A percentile compares a stretch with the other conserved stretches of the same genome.
phyloP scores from a whole-genome alignment of 2,797 vertebrate genomes.

The Pitangus sulphuratus region DNA sequence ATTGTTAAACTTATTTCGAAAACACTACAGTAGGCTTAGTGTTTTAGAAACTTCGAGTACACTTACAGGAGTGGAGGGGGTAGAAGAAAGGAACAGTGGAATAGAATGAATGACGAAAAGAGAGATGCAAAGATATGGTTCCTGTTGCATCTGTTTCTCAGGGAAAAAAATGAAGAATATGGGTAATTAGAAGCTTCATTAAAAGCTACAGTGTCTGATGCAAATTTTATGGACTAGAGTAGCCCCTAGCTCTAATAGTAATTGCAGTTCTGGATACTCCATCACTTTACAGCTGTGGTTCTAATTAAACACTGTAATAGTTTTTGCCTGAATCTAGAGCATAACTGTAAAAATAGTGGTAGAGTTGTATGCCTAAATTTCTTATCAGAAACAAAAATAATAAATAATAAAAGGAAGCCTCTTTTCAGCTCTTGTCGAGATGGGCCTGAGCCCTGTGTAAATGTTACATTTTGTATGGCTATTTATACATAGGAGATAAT shows the following conservation, averaged over 20 bases:
- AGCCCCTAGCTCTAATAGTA: not conserved
- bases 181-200: not conserved
- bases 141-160: not conserved
- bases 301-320: not conserved
- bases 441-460: not conserved
- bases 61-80: not conserved
- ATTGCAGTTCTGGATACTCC: not conserved
- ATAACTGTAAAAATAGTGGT: not conserved
- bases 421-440: not conserved
- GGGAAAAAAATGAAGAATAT: not conserved
- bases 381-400: not conserved
- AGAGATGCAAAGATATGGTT: not conserved
- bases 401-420: fast-evolving
- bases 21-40: not conserved
- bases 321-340: not conserved
- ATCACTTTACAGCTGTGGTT: not conserved
- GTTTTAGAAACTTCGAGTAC: not conserved
- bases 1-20: not conserved
- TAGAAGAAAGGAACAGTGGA: not conserved
- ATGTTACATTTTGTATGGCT: not conserved
- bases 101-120: not conserved
- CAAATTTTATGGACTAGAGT: not conserved
- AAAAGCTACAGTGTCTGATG: not conserved
- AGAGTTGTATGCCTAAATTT: not conserved
- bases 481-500: not conserved